phyloP scores from a whole-genome alignment of 2,113 vertebrate species.

The Laticauda colubrina region DNA sequence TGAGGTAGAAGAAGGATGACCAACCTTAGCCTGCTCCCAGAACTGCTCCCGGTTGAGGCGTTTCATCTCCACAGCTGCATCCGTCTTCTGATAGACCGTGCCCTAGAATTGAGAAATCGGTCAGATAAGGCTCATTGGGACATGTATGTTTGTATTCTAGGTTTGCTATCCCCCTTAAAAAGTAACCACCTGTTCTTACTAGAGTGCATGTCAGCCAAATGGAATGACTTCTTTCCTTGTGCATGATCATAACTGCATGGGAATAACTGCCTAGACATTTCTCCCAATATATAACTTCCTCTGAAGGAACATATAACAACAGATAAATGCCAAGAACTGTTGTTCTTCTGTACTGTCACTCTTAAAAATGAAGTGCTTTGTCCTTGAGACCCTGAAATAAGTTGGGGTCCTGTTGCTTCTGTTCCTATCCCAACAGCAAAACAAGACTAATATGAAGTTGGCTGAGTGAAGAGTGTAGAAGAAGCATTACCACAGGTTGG shows the following conservation, averaged over 20 bases:
- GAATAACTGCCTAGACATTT: neutral
- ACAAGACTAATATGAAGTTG: neutral
- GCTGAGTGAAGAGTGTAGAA: neutral
- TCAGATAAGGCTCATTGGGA: neutral
- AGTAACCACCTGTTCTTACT: neutral
- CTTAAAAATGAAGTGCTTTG: neutral
- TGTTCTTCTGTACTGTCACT: neutral
- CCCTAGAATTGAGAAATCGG: conserved; percentile 73
- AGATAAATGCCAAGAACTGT: neutral
- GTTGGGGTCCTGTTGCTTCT: neutral
- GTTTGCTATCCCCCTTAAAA: neutral
- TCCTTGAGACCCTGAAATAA: neutral
- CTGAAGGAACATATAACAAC: neutral
- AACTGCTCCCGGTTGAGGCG: conserved; percentile 96
- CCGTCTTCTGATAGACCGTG: conserved; percentile 93
- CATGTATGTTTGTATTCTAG: neutral
- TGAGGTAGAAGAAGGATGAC: accelerated
- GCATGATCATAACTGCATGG: neutral
- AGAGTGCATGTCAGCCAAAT: neutral
- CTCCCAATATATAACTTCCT: neutral
- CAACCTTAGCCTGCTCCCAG: conserved; percentile 97
- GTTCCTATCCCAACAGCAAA: neutral
- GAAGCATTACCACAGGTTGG: conserved; percentile 77
- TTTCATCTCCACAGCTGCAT: conserved; percentile 97
- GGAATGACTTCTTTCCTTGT: neutral